Evolutionary conservation across 1,140 invertebrate species (phyloP).

Genomic region (Drosophila cardini): DNA sequence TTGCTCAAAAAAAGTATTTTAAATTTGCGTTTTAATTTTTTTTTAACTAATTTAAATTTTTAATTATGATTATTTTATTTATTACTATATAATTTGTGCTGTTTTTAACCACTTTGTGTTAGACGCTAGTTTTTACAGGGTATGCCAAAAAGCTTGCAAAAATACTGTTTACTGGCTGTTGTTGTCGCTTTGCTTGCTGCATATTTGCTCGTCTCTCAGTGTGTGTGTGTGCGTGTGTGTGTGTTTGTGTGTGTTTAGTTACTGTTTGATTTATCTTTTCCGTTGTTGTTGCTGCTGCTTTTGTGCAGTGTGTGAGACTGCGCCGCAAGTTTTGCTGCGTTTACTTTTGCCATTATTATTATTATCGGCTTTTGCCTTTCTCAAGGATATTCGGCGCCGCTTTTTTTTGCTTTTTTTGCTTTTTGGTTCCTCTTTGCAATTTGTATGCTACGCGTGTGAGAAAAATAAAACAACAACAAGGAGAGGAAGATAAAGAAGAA

Average conservation of each 20-base stretch:
- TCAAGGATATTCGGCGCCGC: constrained; percentile 81
- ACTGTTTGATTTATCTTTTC: constrained; percentile 83
- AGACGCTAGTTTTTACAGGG: constrained; percentile 20
- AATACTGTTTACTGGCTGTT: constrained; percentile 65
- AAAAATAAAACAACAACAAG: constrained; percentile 35
- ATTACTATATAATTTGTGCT: too few species aligned
- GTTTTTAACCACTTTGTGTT: too few species aligned
- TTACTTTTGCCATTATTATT: constrained; percentile 51
- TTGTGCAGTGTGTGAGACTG: constrained; percentile 59
- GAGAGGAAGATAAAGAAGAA: constrained; percentile 39
- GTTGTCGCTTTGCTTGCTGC: constrained; percentile 38
- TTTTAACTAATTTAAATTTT: too few species aligned
- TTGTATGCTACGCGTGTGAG: constrained; percentile 75
- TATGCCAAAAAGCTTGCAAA: constrained; percentile 18
- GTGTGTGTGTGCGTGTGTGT: constrained; percentile 47
- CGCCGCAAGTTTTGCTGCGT: constrained; percentile 51
- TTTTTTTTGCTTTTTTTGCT: too few species aligned
- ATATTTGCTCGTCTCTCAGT: constrained; percentile 31
- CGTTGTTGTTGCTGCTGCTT: constrained; percentile 52
- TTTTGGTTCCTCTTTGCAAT: constrained; percentile 31
- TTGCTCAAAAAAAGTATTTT: too few species aligned
- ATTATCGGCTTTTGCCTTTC: constrained; percentile 71
- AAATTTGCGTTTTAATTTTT: too few species aligned
- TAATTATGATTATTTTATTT: too few species aligned
- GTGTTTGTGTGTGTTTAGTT: constrained; percentile 57